Evolutionary conservation across 2,888 invertebrate genomes (phyloP).

Genomic region (Polyploca ridens): DNA sequence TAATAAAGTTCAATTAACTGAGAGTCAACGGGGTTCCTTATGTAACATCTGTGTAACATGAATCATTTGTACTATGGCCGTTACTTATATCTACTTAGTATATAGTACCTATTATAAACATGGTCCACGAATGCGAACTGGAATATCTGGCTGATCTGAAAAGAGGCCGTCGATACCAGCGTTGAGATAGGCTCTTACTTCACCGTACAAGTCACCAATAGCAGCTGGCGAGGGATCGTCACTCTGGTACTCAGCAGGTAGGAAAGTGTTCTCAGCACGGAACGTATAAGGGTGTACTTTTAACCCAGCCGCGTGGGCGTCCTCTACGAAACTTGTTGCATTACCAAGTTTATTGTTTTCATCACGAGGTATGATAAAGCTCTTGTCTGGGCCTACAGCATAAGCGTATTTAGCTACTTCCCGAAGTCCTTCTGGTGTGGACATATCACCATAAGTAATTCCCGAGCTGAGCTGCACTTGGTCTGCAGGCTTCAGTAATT

Average conservation of each 20-base stretch:
- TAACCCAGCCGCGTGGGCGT: slow-evolving; percentile 67
- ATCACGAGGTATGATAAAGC: slow-evolving; percentile 69
- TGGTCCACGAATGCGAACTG: slow-evolving; percentile 44
- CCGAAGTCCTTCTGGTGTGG: slow-evolving; percentile 62
- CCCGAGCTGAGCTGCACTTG: slow-evolving; percentile 53
- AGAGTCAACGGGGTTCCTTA: background rate
- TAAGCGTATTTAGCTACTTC: slow-evolving; percentile 70
- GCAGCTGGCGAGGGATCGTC: slow-evolving; percentile 37
- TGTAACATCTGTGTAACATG: too few species aligned
- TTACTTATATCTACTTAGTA: slow-evolving; percentile 12
- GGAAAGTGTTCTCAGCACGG: slow-evolving; percentile 68
- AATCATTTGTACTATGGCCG: background rate
- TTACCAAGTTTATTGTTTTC: slow-evolving; percentile 52
- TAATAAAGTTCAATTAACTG: background rate
- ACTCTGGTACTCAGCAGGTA: slow-evolving; percentile 65
- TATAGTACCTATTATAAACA: slow-evolving; percentile 29
- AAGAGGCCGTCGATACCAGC: slow-evolving; percentile 75
- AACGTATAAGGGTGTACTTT: slow-evolving; percentile 77
- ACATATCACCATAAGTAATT: slow-evolving; percentile 69
- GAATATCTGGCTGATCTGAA: slow-evolving; percentile 72
- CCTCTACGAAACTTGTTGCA: slow-evolving; percentile 62
- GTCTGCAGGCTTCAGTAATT: slow-evolving; percentile 57
- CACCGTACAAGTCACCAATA: slow-evolving; percentile 61
- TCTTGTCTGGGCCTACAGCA: slow-evolving; percentile 74
- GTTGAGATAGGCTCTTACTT: slow-evolving; percentile 63